phyloP scores from a whole-genome alignment of 2,888 invertebrate genomes.

The Tiliacea aurago region DNA sequence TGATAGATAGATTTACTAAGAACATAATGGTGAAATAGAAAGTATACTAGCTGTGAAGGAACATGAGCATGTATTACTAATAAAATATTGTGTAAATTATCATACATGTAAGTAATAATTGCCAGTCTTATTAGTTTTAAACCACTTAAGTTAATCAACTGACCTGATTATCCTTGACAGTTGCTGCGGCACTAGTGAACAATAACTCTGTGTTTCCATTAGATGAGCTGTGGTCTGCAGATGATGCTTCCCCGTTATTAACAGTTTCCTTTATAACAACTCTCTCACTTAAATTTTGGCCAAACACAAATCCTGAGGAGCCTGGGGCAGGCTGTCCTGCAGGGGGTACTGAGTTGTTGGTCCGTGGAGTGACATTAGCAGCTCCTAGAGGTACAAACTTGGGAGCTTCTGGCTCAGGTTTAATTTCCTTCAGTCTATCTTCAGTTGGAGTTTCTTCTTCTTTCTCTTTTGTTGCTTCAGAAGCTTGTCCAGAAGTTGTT shows the following conservation, averaged over 20 bases:
- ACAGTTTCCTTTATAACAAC: conserved; percentile 92
- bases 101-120: conserved; percentile 3
- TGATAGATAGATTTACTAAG: neutral
- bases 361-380: conserved; percentile 77
- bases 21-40: conserved; percentile 2
- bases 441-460: conserved; percentile 68
- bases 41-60: neutral
- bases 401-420: conserved; percentile 80
- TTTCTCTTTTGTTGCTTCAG: conserved; percentile 72
- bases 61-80: neutral
- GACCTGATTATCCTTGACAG: conserved; percentile 87
- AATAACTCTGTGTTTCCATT: conserved; percentile 93
- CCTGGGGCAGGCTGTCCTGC: conserved; percentile 78
- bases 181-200: conserved; percentile 93
- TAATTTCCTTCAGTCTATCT: conserved; percentile 77
- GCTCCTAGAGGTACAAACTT: conserved; percentile 88
- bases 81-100: neutral
- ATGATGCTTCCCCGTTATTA: conserved; percentile 85
- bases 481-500: conserved; percentile 61
- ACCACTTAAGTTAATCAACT: conserved; percentile 36
- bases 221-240: conserved; percentile 83
- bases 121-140: conserved; percentile 17
- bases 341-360: conserved; percentile 89
- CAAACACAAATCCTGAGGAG: conserved; percentile 95
- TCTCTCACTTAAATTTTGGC: conserved; percentile 96